Base-by-base conservation (phyloP, 2,113 vertebrate species). In the Atractosteus spatula region DNA sequence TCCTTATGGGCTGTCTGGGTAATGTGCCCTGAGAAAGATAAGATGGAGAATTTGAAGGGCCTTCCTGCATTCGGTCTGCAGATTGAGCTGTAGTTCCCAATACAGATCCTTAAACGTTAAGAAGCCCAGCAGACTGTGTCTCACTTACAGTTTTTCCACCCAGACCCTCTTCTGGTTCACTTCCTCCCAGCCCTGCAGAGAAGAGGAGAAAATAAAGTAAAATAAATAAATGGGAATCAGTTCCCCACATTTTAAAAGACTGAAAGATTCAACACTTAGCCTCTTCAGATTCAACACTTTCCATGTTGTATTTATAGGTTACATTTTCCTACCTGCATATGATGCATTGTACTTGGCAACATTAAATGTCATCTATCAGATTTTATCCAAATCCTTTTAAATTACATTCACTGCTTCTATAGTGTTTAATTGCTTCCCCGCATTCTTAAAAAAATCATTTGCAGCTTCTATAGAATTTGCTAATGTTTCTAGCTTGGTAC, bases 171-270 rank as follows among this genome's bases (percentile, higher is more conserved):
- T 75, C 79, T 66, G 42, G n/a, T 17, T 84, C 77, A 44, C 80
- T 79, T 85, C 73, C 75, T 11, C 78, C 79, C n/a, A 89, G 82
- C 62, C 89, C 91, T 92, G 74, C 55, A 79, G 72, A 69, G 70
- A 0, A 70, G 1, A 29, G 29, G 29, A 29, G 29, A 29, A 29
- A 29, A 29, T 29, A 29, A 56, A 43, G 66, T 62, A 55, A 76
- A 10, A 65, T 59, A 3, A 64, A 12, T 8, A 14, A 42, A 42
- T 72, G 47, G 11, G 29, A 14, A 64, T n/a, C 47, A 3, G 55
- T 13, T 17, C 11, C 14, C 41, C n/a, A 3, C 44, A 42, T 59
- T 3, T 13, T 59, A 51, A 12, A 59, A 16, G 4, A 5, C 17
- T 41, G 56, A 64, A 47, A n/a, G 47, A 41, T 41, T 55, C 8